phyloP scores from a whole-genome alignment of 2,888 invertebrate genomes.

The Parelbella ahira region DNA sequence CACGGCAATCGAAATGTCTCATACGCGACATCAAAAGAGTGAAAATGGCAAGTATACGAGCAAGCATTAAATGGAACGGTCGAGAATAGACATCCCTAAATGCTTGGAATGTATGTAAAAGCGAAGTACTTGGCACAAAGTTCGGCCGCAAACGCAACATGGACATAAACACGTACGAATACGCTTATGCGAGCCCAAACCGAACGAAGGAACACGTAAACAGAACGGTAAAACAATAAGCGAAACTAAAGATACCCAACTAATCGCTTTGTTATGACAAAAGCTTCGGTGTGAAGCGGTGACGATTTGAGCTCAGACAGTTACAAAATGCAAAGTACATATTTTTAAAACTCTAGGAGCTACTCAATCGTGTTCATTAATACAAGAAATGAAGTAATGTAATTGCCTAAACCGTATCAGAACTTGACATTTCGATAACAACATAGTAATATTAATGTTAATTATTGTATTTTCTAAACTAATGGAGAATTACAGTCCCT shows the following conservation, averaged over 20 bases:
- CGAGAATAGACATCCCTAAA: constrained; percentile 9
- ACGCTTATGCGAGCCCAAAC: constrained; percentile 4
- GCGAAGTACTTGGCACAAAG: constrained; percentile 11
- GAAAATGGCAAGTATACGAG: constrained; percentile 2
- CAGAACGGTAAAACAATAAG: constrained; percentile 19
- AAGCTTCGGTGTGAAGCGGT: constrained; percentile 9
- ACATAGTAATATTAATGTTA: background rate
- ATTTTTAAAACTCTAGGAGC: too few species aligned
- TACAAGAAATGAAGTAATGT: too few species aligned
- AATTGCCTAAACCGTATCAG: too few species aligned
- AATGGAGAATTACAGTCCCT: too few species aligned
- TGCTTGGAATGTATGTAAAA: constrained; percentile 1
- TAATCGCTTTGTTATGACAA: constrained; percentile 21
- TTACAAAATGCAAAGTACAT: too few species aligned
- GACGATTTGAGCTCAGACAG: constrained; percentile 3
- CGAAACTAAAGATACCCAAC: constrained; percentile 18
- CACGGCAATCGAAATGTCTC: constrained; percentile 1
- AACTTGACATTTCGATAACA: too few species aligned
- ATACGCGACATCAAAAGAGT: constrained; percentile 3
- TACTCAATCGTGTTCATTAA: too few species aligned
- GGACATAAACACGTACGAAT: constrained; percentile 15
- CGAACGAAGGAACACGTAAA: constrained; percentile 14
- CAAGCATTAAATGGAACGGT: background rate
- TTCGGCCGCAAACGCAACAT: constrained; percentile 12
- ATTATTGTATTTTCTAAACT: too few species aligned